A percentile compares a stretch with the other conserved stretches of the same genome.
Conservation (phyloP, 2,888 invertebrate species). For the Patella pellucida region DNA sequence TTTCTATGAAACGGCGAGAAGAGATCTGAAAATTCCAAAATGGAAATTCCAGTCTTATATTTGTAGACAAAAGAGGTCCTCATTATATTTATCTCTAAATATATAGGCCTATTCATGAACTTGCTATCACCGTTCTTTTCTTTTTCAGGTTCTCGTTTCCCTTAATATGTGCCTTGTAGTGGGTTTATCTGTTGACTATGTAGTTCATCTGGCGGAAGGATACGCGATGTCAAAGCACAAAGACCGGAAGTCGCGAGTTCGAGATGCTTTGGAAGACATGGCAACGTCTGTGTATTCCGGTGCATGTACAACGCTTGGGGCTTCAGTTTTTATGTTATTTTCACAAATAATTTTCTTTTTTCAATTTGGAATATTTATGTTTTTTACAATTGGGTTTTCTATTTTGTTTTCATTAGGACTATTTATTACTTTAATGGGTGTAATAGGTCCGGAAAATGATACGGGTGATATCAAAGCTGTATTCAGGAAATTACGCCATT, state of each 20-base stretch:
- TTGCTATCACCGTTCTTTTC: too few relatives aligned
- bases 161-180: slow-evolving; percentile 55
- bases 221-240: slow-evolving; percentile 45
- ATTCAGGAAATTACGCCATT: too few relatives aligned
- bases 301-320: slow-evolving; percentile 60
- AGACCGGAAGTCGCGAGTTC: slow-evolving; percentile 44
- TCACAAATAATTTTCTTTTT: slow-evolving; percentile 59
- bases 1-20: too few relatives aligned
- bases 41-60: too few relatives aligned
- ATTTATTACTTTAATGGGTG: slow-evolving; percentile 53
- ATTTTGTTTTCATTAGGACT: slow-evolving; percentile 55
- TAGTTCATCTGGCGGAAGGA: slow-evolving; percentile 57
- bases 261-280: slow-evolving; percentile 50
- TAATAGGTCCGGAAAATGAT: slow-evolving; percentile 52
- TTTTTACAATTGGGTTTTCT: slow-evolving; percentile 61
- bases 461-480: slow-evolving; percentile 22
- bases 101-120: too few relatives aligned
- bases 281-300: slow-evolving; percentile 63
- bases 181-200: slow-evolving; percentile 55
- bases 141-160: slow-evolving; percentile 47
- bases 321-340: slow-evolving; percentile 58
- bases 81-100: too few relatives aligned
- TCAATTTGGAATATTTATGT: slow-evolving; percentile 64
- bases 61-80: too few relatives aligned
- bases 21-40: too few relatives aligned